phyloP scores from a whole-genome alignment of 2,888 invertebrate genomes.

The Linnaemya vulpina region DNA sequence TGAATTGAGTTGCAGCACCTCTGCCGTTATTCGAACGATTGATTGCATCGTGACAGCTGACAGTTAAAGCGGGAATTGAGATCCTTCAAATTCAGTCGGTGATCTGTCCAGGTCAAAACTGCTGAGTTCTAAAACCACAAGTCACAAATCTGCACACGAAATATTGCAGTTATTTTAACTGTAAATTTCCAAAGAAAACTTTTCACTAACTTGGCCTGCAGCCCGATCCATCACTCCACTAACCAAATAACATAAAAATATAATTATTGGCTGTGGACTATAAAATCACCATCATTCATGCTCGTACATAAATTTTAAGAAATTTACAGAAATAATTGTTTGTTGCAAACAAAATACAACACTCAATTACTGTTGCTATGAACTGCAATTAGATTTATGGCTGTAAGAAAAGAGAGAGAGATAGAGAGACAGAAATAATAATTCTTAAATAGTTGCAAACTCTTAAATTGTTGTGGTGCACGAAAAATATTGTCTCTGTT shows the following conservation, averaged over 20 bases:
- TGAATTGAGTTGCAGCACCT: background rate
- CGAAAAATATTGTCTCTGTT: slow-evolving; percentile 43
- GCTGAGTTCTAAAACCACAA: too few species aligned
- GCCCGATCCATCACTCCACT: background rate
- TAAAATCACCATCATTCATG: background rate
- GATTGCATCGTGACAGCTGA: too few species aligned
- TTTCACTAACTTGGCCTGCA: background rate
- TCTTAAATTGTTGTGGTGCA: background rate
- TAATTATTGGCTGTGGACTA: slow-evolving; percentile 1
- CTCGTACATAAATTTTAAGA: background rate
- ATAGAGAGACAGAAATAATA: slow-evolving; percentile 45
- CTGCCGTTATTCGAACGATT: too few species aligned
- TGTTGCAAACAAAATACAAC: slow-evolving; percentile 48
- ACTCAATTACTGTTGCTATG: slow-evolving; percentile 32
- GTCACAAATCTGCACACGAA: too few species aligned
- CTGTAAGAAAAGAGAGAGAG: slow-evolving; percentile 48
- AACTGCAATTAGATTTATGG: slow-evolving; percentile 62
- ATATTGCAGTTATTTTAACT: too few species aligned
- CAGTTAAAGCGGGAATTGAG: too few species aligned
- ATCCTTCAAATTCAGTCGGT: too few species aligned
- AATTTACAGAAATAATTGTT: slow-evolving; percentile 42
- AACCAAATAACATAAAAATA: slow-evolving; percentile 1
- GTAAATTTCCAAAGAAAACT: too few species aligned
- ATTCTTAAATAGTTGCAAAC: slow-evolving; percentile 14
- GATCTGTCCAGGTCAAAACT: too few species aligned